Evolutionary conservation across 2,113 vertebrate genomes (phyloP).

Genomic region (Pedionomus torquatus): DNA sequence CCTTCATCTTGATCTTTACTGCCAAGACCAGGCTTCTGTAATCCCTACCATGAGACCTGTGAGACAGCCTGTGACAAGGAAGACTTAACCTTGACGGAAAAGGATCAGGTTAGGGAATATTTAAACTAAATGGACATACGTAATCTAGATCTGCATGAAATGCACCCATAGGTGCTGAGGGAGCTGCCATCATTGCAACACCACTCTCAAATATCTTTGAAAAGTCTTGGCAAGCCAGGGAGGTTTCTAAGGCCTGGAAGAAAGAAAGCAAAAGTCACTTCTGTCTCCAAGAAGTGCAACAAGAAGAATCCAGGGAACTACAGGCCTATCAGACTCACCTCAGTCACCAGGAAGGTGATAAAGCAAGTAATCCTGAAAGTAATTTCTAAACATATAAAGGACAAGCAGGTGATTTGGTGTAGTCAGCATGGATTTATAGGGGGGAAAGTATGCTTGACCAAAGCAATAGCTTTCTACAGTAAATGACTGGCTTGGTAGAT

Average conservation of each 20-base stretch:
- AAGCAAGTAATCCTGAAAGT: background rate
- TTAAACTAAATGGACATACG: background rate
- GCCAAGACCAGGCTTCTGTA: background rate
- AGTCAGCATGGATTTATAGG: background rate
- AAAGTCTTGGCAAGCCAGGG: background rate
- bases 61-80: background rate
- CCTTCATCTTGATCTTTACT: background rate
- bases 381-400: background rate
- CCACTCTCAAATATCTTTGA: background rate
- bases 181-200: background rate
- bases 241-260: background rate
- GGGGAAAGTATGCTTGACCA: background rate
- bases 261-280: background rate
- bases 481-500: background rate
- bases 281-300: background rate
- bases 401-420: background rate
- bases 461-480: background rate
- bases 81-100: background rate
- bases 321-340: background rate
- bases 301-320: background rate
- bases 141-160: background rate
- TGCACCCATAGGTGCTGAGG: background rate
- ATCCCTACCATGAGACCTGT: background rate
- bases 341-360: background rate
- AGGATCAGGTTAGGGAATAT: background rate